A percentile compares a stretch with the other conserved stretches of the same genome.
These are phyloP conservation scores for Biston stratarius DNA, from an alignment of 2,888 invertebrate species.

Conservation along the genomic window DNA sequence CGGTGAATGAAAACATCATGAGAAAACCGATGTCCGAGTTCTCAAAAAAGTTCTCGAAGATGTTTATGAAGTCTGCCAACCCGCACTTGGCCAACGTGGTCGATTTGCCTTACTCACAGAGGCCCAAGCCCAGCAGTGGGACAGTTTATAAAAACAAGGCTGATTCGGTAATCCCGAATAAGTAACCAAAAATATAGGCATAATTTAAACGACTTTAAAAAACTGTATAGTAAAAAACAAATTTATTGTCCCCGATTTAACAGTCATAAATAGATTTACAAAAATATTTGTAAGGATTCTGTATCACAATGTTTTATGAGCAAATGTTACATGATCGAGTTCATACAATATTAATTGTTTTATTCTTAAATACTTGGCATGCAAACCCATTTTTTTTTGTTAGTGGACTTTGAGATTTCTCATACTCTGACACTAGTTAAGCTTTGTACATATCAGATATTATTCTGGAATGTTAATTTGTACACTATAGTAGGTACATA, in stretches of 20 bases:
- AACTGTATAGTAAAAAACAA: slow-evolving; percentile 54
- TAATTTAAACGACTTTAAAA: background rate
- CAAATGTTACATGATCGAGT: slow-evolving; percentile 39
- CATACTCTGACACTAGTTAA: background rate
- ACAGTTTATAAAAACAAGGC: too few relatives aligned
- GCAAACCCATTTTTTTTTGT: background rate
- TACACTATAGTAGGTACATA: background rate
- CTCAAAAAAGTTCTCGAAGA: too few relatives aligned
- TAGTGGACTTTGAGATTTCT: too few relatives aligned
- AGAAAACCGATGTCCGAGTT: too few relatives aligned
- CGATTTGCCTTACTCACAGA: too few relatives aligned
- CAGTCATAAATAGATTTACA: slow-evolving; percentile 69
- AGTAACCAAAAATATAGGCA: background rate
- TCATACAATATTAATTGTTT: background rate
- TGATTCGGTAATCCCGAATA: too few relatives aligned
- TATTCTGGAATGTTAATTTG: slow-evolving; percentile 9
- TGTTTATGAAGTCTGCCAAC: too few relatives aligned
- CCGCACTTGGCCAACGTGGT: too few relatives aligned
- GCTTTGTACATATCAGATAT: slow-evolving; percentile 2
- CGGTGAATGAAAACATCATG: too few relatives aligned
- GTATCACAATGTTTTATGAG: slow-evolving; percentile 61
- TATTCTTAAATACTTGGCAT: background rate
- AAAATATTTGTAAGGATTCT: slow-evolving; percentile 63
- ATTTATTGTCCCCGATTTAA: slow-evolving; percentile 72
- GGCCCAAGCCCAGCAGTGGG: too few relatives aligned